Base-by-base conservation (phyloP, 2,888 invertebrate species). In the Tipula confusa region DNA sequence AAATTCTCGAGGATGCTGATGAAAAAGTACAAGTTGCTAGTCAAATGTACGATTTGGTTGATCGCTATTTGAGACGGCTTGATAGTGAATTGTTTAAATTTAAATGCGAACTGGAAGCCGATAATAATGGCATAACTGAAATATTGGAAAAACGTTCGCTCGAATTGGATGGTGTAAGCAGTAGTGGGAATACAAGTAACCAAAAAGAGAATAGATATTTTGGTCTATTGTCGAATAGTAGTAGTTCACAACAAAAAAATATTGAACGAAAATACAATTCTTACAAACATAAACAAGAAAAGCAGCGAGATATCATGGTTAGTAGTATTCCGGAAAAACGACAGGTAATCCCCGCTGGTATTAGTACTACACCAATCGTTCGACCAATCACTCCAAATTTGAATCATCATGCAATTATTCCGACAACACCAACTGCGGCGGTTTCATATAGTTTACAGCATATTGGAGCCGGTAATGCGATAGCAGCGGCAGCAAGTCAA, bases 71-170 rank as follows among this genome's bases (percentile, higher is more conserved):
- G 87, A 91, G 97, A 84, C 93, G 96, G 88, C 91, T 99, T 6
- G 93, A 94, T 86, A 93, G 93, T 18, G 99, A 99, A 89, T 90
- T 98, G 83, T 95, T 97, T 86, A 99, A 99, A 89, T 99, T 99
- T 89, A 99, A 99, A 90, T 97, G 98, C 92, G 99, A 99, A 90
- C 90, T 99, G 84, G 99, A 99, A 90, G 99, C 99, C 0, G 99
- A 99, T 89, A 97, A 98, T 91, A 97, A 98, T 86, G 99, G 99
- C 2, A 98, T 98, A 83, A 99, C 99, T 0, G 98, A 98, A 90
- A 92, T 97, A 82, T 89, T 99, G 85, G 98, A 99, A 90, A 97
- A 97, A 89, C 91, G 98, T 79, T 98, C 98, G 0, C 90, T 98
- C 83, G 98, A 98, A 87, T 91, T 98, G 84, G 98, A 98, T 89